phyloP scores from a whole-genome alignment of 2,888 invertebrate genomes.

The Stenurella melanura region DNA sequence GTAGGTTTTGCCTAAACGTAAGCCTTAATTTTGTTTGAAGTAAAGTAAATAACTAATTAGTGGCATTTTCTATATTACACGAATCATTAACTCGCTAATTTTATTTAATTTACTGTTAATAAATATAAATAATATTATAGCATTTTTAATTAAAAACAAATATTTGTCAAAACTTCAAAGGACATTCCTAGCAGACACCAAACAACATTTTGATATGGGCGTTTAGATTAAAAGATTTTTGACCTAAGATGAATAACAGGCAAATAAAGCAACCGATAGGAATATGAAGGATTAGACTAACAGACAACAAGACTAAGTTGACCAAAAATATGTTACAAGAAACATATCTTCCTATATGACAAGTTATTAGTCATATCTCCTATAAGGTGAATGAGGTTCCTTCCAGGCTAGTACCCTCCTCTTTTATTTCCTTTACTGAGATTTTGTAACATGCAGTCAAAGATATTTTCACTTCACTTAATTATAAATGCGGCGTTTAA shows the following conservation, averaged over 20 bases:
- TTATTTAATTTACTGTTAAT: background rate
- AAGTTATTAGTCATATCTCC: slow-evolving; percentile 15
- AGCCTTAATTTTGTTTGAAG: too few species aligned
- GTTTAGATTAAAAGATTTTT: background rate
- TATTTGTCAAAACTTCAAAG: too few species aligned
- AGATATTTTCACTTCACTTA: background rate
- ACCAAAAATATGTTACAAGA: slow-evolving; percentile 5
- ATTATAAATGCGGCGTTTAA: background rate
- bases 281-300: slow-evolving; percentile 3
- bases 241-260: background rate
- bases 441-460: background rate
- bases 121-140: background rate
- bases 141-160: background rate
- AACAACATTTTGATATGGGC: background rate
- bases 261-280: background rate
- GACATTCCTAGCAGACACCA: background rate
- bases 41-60: too few species aligned
- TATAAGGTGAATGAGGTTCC: slow-evolving; percentile 5
- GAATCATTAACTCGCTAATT: too few species aligned
- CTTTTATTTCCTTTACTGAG: slow-evolving; percentile 5
- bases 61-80: too few species aligned
- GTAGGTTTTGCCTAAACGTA: too few species aligned
- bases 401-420: background rate
- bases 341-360: background rate
- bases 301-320: too few species aligned